phyloP scores from a whole-genome alignment of 2,888 invertebrate species.

The Hipparchia sbordonii region DNA sequence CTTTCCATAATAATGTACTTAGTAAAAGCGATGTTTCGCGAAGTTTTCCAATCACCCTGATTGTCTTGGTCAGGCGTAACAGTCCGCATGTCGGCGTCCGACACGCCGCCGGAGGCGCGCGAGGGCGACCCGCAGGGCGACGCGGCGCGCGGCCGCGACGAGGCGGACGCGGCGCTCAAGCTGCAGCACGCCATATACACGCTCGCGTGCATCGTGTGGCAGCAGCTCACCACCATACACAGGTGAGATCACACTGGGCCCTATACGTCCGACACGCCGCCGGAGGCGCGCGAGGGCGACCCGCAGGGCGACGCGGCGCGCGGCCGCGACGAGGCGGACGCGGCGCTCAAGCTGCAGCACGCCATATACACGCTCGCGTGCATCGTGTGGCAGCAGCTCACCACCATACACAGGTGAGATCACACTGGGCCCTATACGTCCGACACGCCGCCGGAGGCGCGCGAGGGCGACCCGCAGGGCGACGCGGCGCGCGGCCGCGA shows the following conservation, averaged over 20 bases:
- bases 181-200: conserved; percentile 94
- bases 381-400: conserved; percentile 94
- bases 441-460: conserved; percentile 49
- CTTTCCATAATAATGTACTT: too few relatives aligned
- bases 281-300: conserved; percentile 31
- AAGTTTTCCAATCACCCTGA: too few relatives aligned
- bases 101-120: conserved; percentile 46
- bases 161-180: conserved; percentile 87
- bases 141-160: conserved; percentile 35
- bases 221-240: conserved; percentile 94
- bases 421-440: conserved; percentile 56
- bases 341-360: conserved; percentile 91
- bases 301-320: conserved; percentile 26
- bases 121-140: conserved; percentile 30
- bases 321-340: conserved; percentile 68
- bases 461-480: conserved; percentile 31
- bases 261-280: conserved; percentile 59
- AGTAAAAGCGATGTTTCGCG: too few relatives aligned
- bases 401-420: conserved; percentile 90
- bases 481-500: conserved; percentile 29
- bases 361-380: conserved; percentile 94
- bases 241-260: conserved; percentile 77
- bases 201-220: conserved; percentile 92
- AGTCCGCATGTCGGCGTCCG: conserved; percentile 60
- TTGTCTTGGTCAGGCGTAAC: conserved; percentile 37